Evolutionary conservation across 1,140 invertebrate genomes (phyloP).

Genomic region (Musca domestica): DNA sequence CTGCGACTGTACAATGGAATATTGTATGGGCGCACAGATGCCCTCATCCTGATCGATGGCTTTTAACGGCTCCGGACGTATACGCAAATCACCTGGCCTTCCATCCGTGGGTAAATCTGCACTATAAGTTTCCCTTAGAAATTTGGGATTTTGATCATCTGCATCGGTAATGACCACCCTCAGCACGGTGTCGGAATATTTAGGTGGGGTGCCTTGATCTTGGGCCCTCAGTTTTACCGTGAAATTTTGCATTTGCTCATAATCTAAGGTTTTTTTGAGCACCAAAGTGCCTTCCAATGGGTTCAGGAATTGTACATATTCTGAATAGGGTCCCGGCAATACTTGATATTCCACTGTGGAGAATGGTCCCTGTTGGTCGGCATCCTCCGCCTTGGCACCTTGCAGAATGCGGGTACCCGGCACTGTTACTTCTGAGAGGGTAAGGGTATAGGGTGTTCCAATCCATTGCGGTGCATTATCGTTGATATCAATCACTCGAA

Average conservation of each 20-base stretch:
- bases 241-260: conserved; percentile 77
- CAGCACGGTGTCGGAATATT: conserved; percentile 70
- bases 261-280: conserved; percentile 77
- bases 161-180: conserved; percentile 82
- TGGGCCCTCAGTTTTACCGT: conserved; percentile 76
- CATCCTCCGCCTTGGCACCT: conserved; percentile 75
- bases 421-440: conserved; percentile 83
- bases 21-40: conserved; percentile 69
- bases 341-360: conserved; percentile 85
- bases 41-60: conserved; percentile 73
- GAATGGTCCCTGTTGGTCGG: conserved; percentile 85
- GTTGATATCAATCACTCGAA: conserved; percentile 89
- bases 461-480: conserved; percentile 85
- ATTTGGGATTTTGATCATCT: conserved; percentile 89
- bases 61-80: conserved; percentile 62
- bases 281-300: conserved; percentile 83
- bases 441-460: conserved; percentile 77
- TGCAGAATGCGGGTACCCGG: conserved; percentile 73
- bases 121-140: conserved; percentile 74
- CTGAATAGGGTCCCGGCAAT: conserved; percentile 73
- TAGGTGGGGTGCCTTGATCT: conserved; percentile 81
- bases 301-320: conserved; percentile 79
- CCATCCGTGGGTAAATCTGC: conserved; percentile 62
- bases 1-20: conserved; percentile 59
- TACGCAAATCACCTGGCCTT: conserved; percentile 50